These are phyloP conservation scores for Margarornis squamiger DNA, from an alignment of 2,797 vertebrate genomes.

Conservation along the genomic window DNA sequence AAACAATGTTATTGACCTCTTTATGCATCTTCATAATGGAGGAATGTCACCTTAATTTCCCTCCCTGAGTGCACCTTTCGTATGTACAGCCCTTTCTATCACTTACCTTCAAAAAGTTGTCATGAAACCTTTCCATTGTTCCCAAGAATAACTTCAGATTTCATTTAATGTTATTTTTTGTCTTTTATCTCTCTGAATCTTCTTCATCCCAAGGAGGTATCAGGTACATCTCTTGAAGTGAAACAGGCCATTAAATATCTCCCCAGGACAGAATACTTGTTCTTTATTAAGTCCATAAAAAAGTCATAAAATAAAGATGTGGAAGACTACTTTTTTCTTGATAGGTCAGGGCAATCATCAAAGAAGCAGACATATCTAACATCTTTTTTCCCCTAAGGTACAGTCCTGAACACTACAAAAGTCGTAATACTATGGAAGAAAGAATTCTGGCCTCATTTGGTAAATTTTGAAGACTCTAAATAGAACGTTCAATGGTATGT, in stretches of 20 bases:
- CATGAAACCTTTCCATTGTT: slow-evolving; percentile 5
- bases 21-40: not conserved
- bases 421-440: not conserved
- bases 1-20: not conserved
- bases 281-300: slow-evolving; percentile 57
- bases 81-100: not conserved
- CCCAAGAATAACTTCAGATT: not conserved
- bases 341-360: slow-evolving; percentile 21
- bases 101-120: slow-evolving; percentile 10
- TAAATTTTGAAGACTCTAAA: not conserved
- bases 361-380: slow-evolving; percentile 20
- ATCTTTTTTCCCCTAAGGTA: slow-evolving; percentile 16
- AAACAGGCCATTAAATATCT: slow-evolving; percentile 38
- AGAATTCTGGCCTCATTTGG: not conserved
- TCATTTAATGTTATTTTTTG: not conserved
- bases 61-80: not conserved
- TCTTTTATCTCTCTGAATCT: slow-evolving; percentile 9
- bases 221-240: slow-evolving; percentile 30
- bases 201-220: slow-evolving; percentile 24
- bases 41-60: not conserved
- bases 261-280: slow-evolving; percentile 6
- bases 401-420: not conserved
- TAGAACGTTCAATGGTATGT: not conserved
- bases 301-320: slow-evolving; percentile 43
- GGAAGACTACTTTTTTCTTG: slow-evolving; percentile 18